A percentile compares a stretch with the other conserved stretches of the same genome.
Evolutionary conservation across 2,797 vertebrate genomes (phyloP).

Genomic region (Enteromius thamalakanensis): DNA sequence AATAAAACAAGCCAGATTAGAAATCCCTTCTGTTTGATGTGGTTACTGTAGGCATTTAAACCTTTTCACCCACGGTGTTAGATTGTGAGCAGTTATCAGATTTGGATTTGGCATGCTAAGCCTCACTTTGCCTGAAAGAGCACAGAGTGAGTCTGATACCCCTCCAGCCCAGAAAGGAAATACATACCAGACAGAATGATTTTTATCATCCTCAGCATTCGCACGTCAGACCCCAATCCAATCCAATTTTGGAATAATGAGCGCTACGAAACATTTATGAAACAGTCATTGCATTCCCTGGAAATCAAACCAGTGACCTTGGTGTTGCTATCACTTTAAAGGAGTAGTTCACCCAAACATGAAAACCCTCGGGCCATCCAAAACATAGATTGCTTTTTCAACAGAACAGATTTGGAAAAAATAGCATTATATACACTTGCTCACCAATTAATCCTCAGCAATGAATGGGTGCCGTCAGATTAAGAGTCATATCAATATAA

Average conservation of each 20-base stretch:
- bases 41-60: slow-evolving; percentile 58
- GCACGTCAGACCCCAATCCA: slow-evolving; percentile 33
- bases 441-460: too few relatives aligned
- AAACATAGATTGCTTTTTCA: background rate
- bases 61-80: slow-evolving; percentile 47
- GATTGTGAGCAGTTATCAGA: slow-evolving; percentile 70
- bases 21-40: slow-evolving; percentile 60
- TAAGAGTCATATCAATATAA: background rate
- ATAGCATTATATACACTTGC: background rate
- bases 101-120: slow-evolving; percentile 67
- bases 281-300: background rate
- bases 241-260: slow-evolving; percentile 28
- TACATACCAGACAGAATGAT: slow-evolving; percentile 70
- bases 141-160: slow-evolving; percentile 66
- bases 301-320: background rate
- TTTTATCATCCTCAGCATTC: slow-evolving; percentile 48
- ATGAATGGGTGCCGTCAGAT: background rate
- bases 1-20: slow-evolving; percentile 25
- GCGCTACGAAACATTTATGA: background rate
- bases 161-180: slow-evolving; percentile 64
- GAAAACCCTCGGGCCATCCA: background rate
- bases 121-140: slow-evolving; percentile 53
- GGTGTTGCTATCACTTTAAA: background rate
- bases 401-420: background rate
- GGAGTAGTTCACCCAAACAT: background rate